Base-by-base conservation (phyloP, 2,888 invertebrate species). In the Drosophila ustulata region DNA sequence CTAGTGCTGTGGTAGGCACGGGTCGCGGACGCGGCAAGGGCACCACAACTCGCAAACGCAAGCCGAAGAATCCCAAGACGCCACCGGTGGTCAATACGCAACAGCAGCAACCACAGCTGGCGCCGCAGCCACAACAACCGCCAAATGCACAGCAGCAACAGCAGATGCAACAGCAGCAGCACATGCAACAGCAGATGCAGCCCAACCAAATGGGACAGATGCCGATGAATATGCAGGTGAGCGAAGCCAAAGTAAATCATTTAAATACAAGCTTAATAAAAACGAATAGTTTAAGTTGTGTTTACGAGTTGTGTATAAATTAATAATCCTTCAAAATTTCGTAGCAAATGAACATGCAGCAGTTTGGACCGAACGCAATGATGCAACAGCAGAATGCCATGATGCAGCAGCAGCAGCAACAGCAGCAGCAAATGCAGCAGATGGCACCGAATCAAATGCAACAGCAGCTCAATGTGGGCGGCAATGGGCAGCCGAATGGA, bases 21-120 rank as follows among this genome's bases (percentile, higher is more conserved):
- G 91, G 91, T 8, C 87, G 92, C 25, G 90, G 92, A 3, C 88
- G 92, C 8, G 92, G 92, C 25, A 92, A 92, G 72, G 92, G 92
- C 18, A 91, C 91, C 1, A 89, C 89, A 1, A 89, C 85, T 18
- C 90, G 92, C 3, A 92, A 92, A 56, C 90, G 92, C 13, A 92
- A 93, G 70, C 91, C 92, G 9, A 92, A 92, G 74, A 90, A 90
- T 75, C 89, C 95, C 91, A 92, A 95, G 76, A 91, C 91, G 39
- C 89, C 92, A 53, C 91, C 93, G 2, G 91, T 91, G 26, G 90
- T 90, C 3, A 92, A 90, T 75, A 79, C 88, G 4, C 90, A 91
- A 66, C 91, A 88, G 51, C 89, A 90, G 47, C 91, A 88, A 50
- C 90, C 82, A 70, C 93, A 93, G 82, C 13, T 80, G 45, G 78